Base-by-base conservation (phyloP, 1,140 invertebrate genomes). In the Polyergus mexicanus region DNA sequence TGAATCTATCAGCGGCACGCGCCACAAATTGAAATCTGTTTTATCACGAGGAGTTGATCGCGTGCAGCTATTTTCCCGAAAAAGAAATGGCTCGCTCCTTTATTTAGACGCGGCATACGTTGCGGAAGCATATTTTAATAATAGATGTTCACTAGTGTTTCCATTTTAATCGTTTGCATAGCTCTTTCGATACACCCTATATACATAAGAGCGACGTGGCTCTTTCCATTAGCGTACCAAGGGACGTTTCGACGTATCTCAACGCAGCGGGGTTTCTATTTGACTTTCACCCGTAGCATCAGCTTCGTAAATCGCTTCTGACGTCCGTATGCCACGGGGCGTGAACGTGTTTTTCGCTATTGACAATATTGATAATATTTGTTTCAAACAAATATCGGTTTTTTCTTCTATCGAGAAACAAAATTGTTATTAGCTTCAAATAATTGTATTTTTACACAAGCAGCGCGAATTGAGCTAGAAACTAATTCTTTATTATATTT, bases 231-330 rank as follows among this genome's bases (percentile, higher is more conserved):
- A 89, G n/a, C 75, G 88, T 86, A 35, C 72, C 77, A 58, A 41
- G 85, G 88, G 88, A 87, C 86, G 89, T 84, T 25, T 68, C 78
- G 38, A 84, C 88, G 88, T 91, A 91, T 91, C 89, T 91, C 90
- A 84, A 85, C 88, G 69, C 90, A 66, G 63, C 77, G 87, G 90
- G 85, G 87, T 91, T 91, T 91, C 87, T 91, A 91, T 91, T 91
- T 89, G 90, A 91, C 90, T 91, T 91, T 86, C 54, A 77, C 87
- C 90, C 87, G 60, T 85, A 58, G 66, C 35, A 44, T 35, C 90
- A n/a, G 84, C 76, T 74, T 83, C 88, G 81, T 84, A 91, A 91
- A 91, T 91, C 88, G 88, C 32, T 88, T 60, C 74, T 71, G 90
- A 91, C 90, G 86, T 91, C 85, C 88, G 85, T 88, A 89, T 90